A percentile compares a stretch with the other conserved stretches of the same genome.
These are phyloP conservation scores for Hylaeus volcanicus DNA, from an alignment of 1,140 invertebrate genomes.

Conservation along the genomic window DNA sequence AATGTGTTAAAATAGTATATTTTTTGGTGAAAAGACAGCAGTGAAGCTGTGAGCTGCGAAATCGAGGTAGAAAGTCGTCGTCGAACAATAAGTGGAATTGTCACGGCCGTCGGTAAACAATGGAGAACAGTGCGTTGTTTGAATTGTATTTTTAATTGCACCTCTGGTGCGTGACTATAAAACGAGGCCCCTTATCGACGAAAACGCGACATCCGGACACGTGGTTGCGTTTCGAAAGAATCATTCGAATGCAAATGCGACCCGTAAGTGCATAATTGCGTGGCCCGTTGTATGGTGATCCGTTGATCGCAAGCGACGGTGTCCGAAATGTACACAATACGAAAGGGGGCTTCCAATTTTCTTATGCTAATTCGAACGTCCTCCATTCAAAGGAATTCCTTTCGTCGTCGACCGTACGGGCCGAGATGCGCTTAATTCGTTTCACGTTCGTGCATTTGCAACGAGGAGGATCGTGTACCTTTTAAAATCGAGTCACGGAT, in stretches of 20 bases:
- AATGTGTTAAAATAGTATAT: too few relatives aligned
- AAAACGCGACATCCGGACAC: slow-evolving; percentile 28
- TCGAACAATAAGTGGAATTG: too few relatives aligned
- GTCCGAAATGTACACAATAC: slow-evolving; percentile 20
- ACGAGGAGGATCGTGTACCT: slow-evolving; percentile 10
- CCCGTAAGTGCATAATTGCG: slow-evolving; percentile 4
- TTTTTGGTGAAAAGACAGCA: too few relatives aligned
- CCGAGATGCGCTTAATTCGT: slow-evolving; percentile 29
- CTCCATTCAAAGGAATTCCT: slow-evolving; percentile 51
- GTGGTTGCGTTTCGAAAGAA: slow-evolving; percentile 18
- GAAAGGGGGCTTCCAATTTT: slow-evolving; percentile 58
- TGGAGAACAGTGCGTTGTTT: not conserved
- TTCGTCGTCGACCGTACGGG: not conserved
- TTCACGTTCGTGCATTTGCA: slow-evolving; percentile 27
- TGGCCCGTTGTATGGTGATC: slow-evolving; percentile 21
- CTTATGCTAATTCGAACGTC: slow-evolving; percentile 59
- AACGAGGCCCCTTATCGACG: slow-evolving; percentile 14
- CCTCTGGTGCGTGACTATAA: not conserved
- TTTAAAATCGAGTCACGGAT: slow-evolving; percentile 44
- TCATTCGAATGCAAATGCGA: slow-evolving; percentile 59
- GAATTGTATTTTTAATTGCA: slow-evolving; percentile 2
- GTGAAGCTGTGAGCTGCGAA: too few relatives aligned
- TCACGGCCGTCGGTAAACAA: too few relatives aligned
- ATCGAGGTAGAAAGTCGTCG: too few relatives aligned
- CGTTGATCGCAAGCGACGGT: not conserved